Base-by-base conservation (phyloP, 2,797 vertebrate genomes). In the Lutjanus campechanus region DNA sequence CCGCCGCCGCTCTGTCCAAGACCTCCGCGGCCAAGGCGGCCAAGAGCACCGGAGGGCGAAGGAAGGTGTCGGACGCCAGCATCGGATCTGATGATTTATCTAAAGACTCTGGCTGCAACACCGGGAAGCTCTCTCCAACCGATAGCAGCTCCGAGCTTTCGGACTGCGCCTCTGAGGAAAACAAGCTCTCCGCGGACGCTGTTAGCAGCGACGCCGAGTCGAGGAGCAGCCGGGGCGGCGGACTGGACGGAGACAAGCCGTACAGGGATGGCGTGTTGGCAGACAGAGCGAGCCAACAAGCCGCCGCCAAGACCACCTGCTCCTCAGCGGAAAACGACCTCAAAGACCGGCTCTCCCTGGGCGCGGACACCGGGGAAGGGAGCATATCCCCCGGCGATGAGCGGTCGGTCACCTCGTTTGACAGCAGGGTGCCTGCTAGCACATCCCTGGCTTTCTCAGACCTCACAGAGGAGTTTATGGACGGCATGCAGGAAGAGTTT, bases 381-480 rank as follows among this genome's bases (percentile, higher is more conserved):
- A 94, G 92, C 92, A 73, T 90, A 17, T 96, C 96, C 36, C 95
- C 96, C 60, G 95, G 93, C 16, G 96, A 97, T 25, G 96, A 97
- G 85, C 95, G 95, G 19, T 97, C 96, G 13, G 93, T 94, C 77
- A 96, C 96, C 90, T 99, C 97, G 51, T 94, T 95, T 78, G 97
- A 97, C 91, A 98, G 97, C 93, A 95, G 98, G 88, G 94, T 99
- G 82, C 97, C 95, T 0, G 96, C 96, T 82, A 99, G 97, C 93
- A 96, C 97, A 22, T 99, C 98, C 0, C 93, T 99, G 79, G 98
- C 98, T 73, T 99, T 99, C 93, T 99, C 98, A 8, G 98, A 99
- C 93, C 96, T 99, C 85, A 98, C 98, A 8, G 98, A 99, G 94
- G 98, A 99, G 92, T 91, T 98, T 61, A 95, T 97, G 90, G 98